phyloP scores from a whole-genome alignment of 2,113 vertebrate species.

The Petromus typicus region DNA sequence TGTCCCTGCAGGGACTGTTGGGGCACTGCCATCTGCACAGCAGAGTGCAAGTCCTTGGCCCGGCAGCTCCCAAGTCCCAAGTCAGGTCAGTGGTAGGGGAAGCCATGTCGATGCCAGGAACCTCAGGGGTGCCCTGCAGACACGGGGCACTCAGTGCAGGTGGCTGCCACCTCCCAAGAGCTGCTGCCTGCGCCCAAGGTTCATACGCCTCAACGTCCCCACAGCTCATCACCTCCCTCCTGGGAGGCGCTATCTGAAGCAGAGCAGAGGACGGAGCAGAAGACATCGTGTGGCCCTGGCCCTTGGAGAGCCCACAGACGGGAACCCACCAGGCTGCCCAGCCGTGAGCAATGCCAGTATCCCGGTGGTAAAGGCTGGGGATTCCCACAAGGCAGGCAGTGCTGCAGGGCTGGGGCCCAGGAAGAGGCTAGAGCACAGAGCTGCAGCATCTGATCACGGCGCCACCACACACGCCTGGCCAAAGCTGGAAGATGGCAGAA shows the following conservation, averaged over 20 bases:
- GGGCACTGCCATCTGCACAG: neutral
- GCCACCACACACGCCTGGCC: neutral
- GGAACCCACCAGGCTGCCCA: neutral
- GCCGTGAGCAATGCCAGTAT: too few species aligned
- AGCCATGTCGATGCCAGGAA: neutral
- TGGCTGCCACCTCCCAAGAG: neutral
- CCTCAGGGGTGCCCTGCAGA: neutral
- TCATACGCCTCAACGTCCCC: neutral
- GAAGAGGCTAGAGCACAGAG: rapidly evolving
- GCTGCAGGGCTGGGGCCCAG: neutral
- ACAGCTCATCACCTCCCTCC: neutral
- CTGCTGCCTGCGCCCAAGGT: neutral
- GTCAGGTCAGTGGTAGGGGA: too few species aligned
- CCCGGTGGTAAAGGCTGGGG: neutral
- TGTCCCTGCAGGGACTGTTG: neutral
- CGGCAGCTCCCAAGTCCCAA: neutral
- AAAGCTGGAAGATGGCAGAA: neutral
- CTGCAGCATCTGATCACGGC: neutral
- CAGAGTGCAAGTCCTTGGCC: too few species aligned
- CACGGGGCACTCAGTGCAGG: neutral
- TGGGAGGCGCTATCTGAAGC: neutral
- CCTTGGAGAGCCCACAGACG: neutral
- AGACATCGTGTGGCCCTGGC: neutral
- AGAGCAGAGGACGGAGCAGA: neutral
- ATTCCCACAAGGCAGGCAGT: neutral